A percentile compares a stretch with the other conserved stretches of the same genome.
These are phyloP conservation scores for Poeciliopsis occidentalis DNA, from an alignment of 2,113 vertebrate genomes.

Conservation along the genomic window DNA sequence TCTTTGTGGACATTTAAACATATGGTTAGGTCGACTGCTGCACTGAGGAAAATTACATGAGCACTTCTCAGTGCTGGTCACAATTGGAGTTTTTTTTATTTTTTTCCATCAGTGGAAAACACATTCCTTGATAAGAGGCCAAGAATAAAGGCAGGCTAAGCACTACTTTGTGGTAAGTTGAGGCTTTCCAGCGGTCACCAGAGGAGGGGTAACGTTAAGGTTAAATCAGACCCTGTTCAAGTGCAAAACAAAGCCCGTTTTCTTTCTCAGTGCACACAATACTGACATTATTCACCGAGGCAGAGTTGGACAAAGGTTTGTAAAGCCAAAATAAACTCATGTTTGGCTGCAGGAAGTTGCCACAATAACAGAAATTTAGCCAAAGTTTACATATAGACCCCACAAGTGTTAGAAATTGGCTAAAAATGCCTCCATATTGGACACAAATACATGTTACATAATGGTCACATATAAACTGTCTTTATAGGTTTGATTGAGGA, in stretches of 20 bases:
- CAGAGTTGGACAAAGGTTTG: neutral
- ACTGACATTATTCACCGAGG: neutral
- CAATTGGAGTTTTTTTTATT: slow-evolving; percentile 68
- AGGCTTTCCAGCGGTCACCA: slow-evolving; percentile 48
- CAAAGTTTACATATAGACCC: neutral
- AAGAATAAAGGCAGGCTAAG: slow-evolving; percentile 57
- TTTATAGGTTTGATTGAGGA: neutral
- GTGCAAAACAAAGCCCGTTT: slow-evolving; percentile 44
- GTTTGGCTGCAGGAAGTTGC: neutral
- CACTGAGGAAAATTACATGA: slow-evolving; percentile 62
- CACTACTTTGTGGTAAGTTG: slow-evolving; percentile 62
- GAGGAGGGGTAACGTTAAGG: slow-evolving; percentile 65
- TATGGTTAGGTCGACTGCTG: slow-evolving; percentile 48
- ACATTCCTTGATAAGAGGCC: slow-evolving; percentile 64
- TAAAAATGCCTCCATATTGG: neutral
- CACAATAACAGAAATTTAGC: neutral
- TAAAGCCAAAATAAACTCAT: neutral
- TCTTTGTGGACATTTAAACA: slow-evolving; percentile 10
- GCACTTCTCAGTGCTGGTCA: slow-evolving; percentile 58
- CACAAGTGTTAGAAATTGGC: neutral
- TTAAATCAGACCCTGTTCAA: slow-evolving; percentile 65
- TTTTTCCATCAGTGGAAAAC: slow-evolving; percentile 63
- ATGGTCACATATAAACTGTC: neutral
- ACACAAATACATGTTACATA: neutral
- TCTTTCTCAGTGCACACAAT: slow-evolving; percentile 11